Percentiles rank a stretch among this genome's conserved stretches.
Evolutionary conservation across 2,888 invertebrate genomes (phyloP).

Genomic region (Glaucopsyche alexis): DNA sequence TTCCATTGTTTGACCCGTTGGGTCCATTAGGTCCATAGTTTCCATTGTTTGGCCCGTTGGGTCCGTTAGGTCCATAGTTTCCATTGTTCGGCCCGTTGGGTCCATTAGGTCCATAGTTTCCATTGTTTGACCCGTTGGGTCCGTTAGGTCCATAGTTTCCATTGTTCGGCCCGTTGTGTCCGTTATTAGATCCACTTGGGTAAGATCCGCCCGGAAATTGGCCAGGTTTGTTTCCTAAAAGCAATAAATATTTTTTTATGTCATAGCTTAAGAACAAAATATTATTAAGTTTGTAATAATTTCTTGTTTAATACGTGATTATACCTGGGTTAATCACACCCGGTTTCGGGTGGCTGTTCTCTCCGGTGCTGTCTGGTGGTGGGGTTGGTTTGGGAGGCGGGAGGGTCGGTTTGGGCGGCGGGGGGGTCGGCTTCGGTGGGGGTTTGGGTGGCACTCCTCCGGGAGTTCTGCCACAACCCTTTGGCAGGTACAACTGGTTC

Average conservation of each 20-base stretch:
- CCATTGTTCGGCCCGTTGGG: constrained; percentile 38
- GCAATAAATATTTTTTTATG: background rate
- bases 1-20: constrained; percentile 33
- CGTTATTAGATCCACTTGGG: constrained; percentile 38
- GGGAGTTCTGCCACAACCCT: constrained; percentile 83
- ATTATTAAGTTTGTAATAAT: no score
- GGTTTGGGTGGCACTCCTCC: constrained; percentile 68
- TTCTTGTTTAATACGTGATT: background rate
- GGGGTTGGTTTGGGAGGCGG: constrained; percentile 47
- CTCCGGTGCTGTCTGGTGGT: constrained; percentile 60
- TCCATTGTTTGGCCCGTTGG: constrained; percentile 31
- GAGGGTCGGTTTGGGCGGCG: constrained; percentile 49
- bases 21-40: constrained; percentile 38
- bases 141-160: constrained; percentile 45
- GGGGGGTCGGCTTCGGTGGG: constrained; percentile 53
- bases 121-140: constrained; percentile 38
- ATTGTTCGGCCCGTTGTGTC: constrained; percentile 41
- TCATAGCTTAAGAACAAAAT: background rate
- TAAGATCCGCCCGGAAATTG: constrained; percentile 37
- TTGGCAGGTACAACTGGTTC: constrained; percentile 85
- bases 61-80: constrained; percentile 38
- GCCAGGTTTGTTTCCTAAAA: constrained; percentile 13
- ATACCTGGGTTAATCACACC: constrained; percentile 55
- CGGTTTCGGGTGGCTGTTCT: constrained; percentile 62
- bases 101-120: constrained; percentile 32